Evolutionary conservation across 2,797 vertebrate species (phyloP).

Genomic region (Poeciliopsis turneri): DNA sequence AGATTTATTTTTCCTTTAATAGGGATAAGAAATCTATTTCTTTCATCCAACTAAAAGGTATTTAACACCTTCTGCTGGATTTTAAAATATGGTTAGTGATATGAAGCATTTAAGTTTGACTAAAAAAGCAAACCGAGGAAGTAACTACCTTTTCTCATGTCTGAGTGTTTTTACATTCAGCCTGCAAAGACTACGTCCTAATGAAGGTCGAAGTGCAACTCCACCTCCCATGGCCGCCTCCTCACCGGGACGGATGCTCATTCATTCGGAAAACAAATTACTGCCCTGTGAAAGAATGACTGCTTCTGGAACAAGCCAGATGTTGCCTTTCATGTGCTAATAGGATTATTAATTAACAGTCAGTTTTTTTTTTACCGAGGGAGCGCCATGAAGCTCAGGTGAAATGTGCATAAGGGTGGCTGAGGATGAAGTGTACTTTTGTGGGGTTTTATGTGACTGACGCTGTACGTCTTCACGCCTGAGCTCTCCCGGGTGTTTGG

Average conservation of each 20-base stretch:
- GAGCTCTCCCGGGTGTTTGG: conserved; percentile 48
- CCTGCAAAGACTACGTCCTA: conserved; percentile 22
- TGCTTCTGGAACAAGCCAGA: conserved; percentile 69
- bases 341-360: conserved; percentile 77
- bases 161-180: neutral
- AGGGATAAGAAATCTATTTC: neutral
- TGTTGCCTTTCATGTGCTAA: conserved; percentile 80
- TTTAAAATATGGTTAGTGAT: neutral
- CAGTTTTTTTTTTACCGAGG: conserved; percentile 18
- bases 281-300: conserved; percentile 54
- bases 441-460: conserved; percentile 4
- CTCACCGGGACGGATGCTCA: conserved; percentile 41
- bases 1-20: neutral
- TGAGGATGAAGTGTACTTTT: neutral
- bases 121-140: neutral
- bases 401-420: conserved; percentile 23
- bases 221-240: conserved; percentile 34
- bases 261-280: conserved; percentile 69
- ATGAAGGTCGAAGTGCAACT: conserved; percentile 37
- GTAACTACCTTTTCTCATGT: neutral
- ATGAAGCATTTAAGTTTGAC: neutral
- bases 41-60: too few relatives aligned
- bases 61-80: neutral
- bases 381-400: conserved; percentile 31
- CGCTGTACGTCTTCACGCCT: conserved; percentile 37